Evolutionary conservation across 2,113 vertebrate species (phyloP), one percentile per base, ranked within the genome.

Genomic region (Syrrhaptes paradoxus): DNA sequence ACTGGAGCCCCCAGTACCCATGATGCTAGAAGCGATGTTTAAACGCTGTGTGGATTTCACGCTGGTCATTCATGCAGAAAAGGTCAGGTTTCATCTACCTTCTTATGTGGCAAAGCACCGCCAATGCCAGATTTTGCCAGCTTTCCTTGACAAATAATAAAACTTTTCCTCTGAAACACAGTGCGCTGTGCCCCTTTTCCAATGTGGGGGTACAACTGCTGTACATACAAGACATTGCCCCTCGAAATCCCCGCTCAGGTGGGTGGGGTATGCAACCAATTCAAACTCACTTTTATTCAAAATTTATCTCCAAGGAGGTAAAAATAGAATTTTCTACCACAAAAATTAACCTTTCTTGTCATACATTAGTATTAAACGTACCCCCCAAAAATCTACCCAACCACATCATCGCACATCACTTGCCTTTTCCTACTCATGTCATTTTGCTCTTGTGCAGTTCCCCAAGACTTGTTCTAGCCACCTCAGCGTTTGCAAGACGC

Each of bases 191-290:
- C 16, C 11, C 21, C 21, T 20, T 34, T 87, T 45, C 61, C 75
- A 34, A 66, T 3, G 8, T 22, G 9, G 43, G 54, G 32, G 10
- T 58, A 52, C 57, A 68, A 54, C 0, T 34, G 45, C 17, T 75
- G 57, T 0, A 8, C 22, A 20, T 29, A 12, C 26, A 45, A 29
- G 0, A 28, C 38, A 61, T 17, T 66, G 67, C n/a, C 38, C 38
- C n/a, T 76, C 0, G 0, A 45, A 41, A 61, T 52, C 28, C 28
- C 22, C n/a, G 28, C 0, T 10, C 9, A 41, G 58, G 38, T 2
- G 6, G 29, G 51, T 12, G 17, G 63, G 9, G 19, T 25, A 68
- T 16, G 8, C 22, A 34, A 70, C 28, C 67, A 84, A 55, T 28
- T 74, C 43, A 67, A 67, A 81, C 13, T 13, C 65, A 41, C 20